Percentiles rank a stretch among this genome's conserved stretches.
These are phyloP conservation scores for Sebastes cheni DNA, from an alignment of 2,797 vertebrate genomes.

Conservation along the genomic window DNA sequence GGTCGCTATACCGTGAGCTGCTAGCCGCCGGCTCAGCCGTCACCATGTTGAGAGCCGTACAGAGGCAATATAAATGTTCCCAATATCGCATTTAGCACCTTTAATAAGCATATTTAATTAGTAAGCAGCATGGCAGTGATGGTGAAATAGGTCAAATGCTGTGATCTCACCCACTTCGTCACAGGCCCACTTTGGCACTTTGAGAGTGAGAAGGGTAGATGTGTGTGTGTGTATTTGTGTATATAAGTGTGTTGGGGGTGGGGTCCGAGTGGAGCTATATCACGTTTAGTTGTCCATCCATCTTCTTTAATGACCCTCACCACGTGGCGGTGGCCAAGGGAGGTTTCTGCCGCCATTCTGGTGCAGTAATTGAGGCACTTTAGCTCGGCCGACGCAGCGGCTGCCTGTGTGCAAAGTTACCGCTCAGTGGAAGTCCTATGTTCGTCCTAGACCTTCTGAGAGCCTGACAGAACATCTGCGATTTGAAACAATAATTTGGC, in stretches of 20 bases:
- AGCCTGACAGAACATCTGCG: slow-evolving; percentile 36
- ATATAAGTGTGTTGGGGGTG: background rate
- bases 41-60: too few species aligned
- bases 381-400: slow-evolving; percentile 62
- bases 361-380: slow-evolving; percentile 82
- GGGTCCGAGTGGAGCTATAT: slow-evolving; percentile 63
- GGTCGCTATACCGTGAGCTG: too few species aligned
- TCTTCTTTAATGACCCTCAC: slow-evolving; percentile 80
- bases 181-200: slow-evolving; percentile 82
- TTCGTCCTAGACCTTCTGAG: slow-evolving; percentile 40
- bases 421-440: slow-evolving; percentile 62
- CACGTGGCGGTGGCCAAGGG: slow-evolving; percentile 52
- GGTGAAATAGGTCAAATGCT: too few species aligned
- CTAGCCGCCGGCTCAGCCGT: too few species aligned
- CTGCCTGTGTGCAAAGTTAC: slow-evolving; percentile 66
- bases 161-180: slow-evolving; percentile 70
- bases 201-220: slow-evolving; percentile 43
- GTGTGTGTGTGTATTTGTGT: slow-evolving; percentile 27
- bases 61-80: too few species aligned
- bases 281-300: slow-evolving; percentile 64
- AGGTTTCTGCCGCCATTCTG: slow-evolving; percentile 68
- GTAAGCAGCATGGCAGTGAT: too few species aligned
- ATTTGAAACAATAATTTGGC: slow-evolving; percentile 32
- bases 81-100: too few species aligned
- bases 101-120: too few species aligned